Percentiles rank a stretch among this genome's conserved stretches.
Conservation (phyloP, 2,888 invertebrate species). For the Cyclophora punctaria region DNA sequence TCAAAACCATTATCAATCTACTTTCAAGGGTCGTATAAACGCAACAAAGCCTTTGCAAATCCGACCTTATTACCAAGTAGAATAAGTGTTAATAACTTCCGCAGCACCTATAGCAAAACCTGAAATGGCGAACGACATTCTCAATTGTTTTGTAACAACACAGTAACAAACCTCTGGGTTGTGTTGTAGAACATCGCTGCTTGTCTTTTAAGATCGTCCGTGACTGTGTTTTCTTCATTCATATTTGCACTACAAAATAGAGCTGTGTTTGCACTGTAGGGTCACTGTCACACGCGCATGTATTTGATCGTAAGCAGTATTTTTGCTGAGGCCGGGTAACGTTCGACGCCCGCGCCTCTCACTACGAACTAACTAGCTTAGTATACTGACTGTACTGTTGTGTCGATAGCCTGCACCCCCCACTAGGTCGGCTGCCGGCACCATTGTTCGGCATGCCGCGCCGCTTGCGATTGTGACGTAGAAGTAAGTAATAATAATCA, state of each 20-base stretch:
- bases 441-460: conserved; percentile 22
- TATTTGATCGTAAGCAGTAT: conserved; percentile 24
- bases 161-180: conserved; percentile 53
- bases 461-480: background rate
- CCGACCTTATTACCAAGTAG: conserved; percentile 6
- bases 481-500: too few species aligned
- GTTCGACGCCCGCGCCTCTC: conserved; percentile 66
- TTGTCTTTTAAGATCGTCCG: conserved; percentile 62
- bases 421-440: conserved; percentile 32
- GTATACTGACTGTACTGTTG: conserved; percentile 6
- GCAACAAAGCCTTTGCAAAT: background rate
- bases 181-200: conserved; percentile 69
- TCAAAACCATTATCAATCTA: conserved; percentile 1
- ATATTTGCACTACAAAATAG: conserved; percentile 35
- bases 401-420: conserved; percentile 43
- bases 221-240: conserved; percentile 59
- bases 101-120: background rate
- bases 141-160: background rate
- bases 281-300: conserved; percentile 25
- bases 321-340: conserved; percentile 44
- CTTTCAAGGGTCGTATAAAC: background rate
- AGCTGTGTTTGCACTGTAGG: conserved; percentile 10
- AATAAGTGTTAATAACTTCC: conserved; percentile 2
- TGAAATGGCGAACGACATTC: conserved; percentile 23
- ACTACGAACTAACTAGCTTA: conserved; percentile 28